These are phyloP conservation scores for Branchipolynoe longqiensis DNA, from an alignment of 2,888 invertebrate genomes.

Conservation along the genomic window DNA sequence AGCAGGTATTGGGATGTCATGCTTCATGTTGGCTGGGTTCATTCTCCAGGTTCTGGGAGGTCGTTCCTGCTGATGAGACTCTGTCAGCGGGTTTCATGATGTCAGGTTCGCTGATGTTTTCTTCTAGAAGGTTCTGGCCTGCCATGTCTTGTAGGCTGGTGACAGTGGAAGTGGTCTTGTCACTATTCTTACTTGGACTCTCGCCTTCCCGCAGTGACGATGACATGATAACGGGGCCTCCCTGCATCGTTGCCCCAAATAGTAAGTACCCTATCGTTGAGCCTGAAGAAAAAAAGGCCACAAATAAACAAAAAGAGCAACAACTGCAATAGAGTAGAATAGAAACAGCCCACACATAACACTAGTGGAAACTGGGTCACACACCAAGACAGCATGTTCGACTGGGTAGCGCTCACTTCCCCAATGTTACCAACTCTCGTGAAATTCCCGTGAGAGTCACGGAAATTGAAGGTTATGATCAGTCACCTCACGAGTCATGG, in stretches of 20 bases:
- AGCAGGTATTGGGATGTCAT: too few species aligned
- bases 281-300: background rate
- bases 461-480: too few species aligned
- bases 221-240: background rate
- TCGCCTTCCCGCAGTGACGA: background rate
- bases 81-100: too few species aligned
- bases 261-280: conserved; percentile 11
- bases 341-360: background rate
- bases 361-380: background rate
- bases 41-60: too few species aligned
- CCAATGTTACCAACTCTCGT: background rate
- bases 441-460: too few species aligned
- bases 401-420: background rate
- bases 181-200: conserved; percentile 6
- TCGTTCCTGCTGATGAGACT: too few species aligned
- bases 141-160: background rate
- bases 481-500: too few species aligned
- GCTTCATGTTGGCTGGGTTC: too few species aligned
- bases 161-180: background rate
- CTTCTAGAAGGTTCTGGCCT: background rate
- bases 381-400: background rate
- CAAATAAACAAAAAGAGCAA: background rate
- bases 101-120: too few species aligned
- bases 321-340: background rate
- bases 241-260: background rate